Base-by-base conservation (phyloP, 2,888 invertebrate genomes). In the Platypus cylindrus region DNA sequence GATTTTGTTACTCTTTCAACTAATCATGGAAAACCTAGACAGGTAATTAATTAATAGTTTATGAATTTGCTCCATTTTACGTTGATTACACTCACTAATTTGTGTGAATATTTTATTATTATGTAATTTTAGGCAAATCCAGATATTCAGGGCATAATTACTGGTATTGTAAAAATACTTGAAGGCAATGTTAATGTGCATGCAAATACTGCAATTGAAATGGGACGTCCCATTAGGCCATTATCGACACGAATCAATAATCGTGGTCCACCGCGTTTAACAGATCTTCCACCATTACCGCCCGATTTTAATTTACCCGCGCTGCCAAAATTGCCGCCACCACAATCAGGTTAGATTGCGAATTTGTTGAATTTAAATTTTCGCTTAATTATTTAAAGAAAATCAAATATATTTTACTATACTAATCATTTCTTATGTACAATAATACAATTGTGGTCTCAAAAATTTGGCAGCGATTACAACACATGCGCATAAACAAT, bases 61-160 rank as follows among this genome's bases (percentile, higher is more conserved):
- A 7, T 7, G n/a, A 11, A 26, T 26, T 8, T 26, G 5, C 7
- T 26, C n/a, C 5, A 5, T 8, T 26, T 5, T 5, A 26, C n/a
- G n/a, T 11, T 26, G 11, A 11, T 5, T 3, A 3, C 17, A 28
- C 17, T 29, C 3, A 13, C n/a, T 28, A 27, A 22, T 17, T 14
- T 15, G n/a, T n/a, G n/a, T 25, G 11, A n/a, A 25, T 34, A 11
- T 26, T 8, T 34, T 9, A 14, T 17, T 17, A 20, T 22, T 5
- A 28, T 24, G 30, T 30, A 29, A 5, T 37, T 34, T 3, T 14
- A 75, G 48, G 70, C 72, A 3, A 75, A 73, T 56, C 75, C 78
- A 23, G 87, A 87, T 53, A 86, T 90, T 37, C 86, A 89, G 57
- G 87, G 90, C 51, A 87, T 90, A 17, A 85, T 90, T 20, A 84